Base-by-base conservation (phyloP, 2,888 invertebrate genomes). In the Palloptera scutellata region DNA sequence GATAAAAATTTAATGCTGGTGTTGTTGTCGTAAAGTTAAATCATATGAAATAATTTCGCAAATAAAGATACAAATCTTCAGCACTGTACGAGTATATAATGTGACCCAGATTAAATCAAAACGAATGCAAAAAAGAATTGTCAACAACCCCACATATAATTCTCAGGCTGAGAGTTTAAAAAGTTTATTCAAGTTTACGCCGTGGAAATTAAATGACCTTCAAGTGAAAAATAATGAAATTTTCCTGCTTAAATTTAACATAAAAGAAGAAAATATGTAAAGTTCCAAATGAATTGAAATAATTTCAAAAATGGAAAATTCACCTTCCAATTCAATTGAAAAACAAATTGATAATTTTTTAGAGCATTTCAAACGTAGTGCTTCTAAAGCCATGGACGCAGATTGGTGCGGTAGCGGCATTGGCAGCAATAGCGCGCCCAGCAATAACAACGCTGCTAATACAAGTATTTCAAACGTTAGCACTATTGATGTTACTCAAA, bases 311-410 rank as follows among this genome's bases (percentile, higher is more conserved):
- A 84, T 84, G 84, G 83, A 84, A 74, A 82, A 74, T 68, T 89
- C 90, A 77, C 89, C 90, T 74, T 80, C 82, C 64, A 89, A 89
- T 74, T 92, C 89, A 76, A 90, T 92, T 84, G 92, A 93, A 87
- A 91, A 90, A 79, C 92, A 92, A 87, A 92, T 93, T 87, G 93
- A 93, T 88, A 91, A 90, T 86, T 92, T 93, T 87, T 86, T 92
- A 84, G 92, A 92, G 87, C 92, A 92, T 83, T 92, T 92, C 83
- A 92, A 92, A 83, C 89, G 90, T 74, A 92, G 91, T 86, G 92
- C 92, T 76, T 91, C 91, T 66, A 91, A 90, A 81, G 91, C 91
- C 68, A 92, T 92, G 89, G 91, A 91, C 76, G 78, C 79, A 59
- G 83, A 82, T 64, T 82, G 81, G 82, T 76, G 75, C 54, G 74